phyloP scores from a whole-genome alignment of 53 echinoderm and acorn worm genomes.

The Paelopatides confundens region DNA sequence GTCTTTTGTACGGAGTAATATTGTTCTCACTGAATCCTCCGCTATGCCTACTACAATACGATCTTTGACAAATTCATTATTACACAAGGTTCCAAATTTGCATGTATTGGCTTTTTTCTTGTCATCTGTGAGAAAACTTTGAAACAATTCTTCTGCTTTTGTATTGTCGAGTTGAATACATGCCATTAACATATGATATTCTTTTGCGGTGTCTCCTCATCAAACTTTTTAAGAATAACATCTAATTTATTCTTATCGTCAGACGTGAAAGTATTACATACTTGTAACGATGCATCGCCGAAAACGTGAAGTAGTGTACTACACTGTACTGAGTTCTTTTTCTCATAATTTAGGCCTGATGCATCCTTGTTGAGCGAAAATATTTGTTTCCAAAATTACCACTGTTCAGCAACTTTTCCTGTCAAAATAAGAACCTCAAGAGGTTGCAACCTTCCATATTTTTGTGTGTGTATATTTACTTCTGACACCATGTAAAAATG shows the following conservation, averaged over 20 bases:
- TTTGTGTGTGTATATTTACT: no score
- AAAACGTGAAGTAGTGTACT: not conserved
- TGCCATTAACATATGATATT: not conserved
- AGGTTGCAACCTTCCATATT: no score
- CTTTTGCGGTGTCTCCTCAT: not conserved
- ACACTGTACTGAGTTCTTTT: not conserved
- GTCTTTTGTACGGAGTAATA: not conserved
- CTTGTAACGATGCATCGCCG: not conserved
- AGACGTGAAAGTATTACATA: not conserved
- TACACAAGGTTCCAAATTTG: not conserved
- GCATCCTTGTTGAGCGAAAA: not conserved
- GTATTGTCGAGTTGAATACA: not conserved
- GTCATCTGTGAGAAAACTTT: not conserved
- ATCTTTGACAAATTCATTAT: not conserved
- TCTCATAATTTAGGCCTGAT: not conserved
- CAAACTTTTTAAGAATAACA: not conserved
- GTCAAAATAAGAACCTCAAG: not conserved
- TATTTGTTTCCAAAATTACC: not conserved
- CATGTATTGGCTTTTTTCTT: not conserved
- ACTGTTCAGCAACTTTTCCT: not conserved
- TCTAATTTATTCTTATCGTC: not conserved
- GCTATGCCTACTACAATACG: not conserved
- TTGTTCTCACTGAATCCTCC: not conserved
- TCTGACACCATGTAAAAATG: no score
- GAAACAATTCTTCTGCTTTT: not conserved